phyloP scores from a whole-genome alignment of 2,888 invertebrate species.

The Epinotia brunnichana region DNA sequence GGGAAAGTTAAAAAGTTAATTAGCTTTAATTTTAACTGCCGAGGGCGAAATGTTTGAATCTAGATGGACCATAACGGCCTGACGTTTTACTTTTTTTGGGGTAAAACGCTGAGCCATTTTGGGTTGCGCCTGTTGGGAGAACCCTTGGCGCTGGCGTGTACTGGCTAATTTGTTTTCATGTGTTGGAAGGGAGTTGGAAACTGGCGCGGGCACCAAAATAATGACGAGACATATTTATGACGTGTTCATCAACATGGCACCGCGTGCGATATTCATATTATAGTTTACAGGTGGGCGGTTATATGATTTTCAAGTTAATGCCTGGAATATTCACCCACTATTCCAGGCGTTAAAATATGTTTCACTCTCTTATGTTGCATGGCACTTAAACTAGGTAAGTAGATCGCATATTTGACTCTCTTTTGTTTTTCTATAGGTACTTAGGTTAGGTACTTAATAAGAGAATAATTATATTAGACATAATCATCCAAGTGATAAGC shows the following conservation, averaged over 20 bases:
- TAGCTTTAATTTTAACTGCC: conserved; percentile 76
- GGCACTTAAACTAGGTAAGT: too few species aligned
- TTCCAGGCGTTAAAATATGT: background rate
- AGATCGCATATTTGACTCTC: too few species aligned
- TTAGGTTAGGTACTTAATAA: too few species aligned
- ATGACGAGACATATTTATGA: conserved; percentile 30
- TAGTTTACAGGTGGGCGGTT: background rate
- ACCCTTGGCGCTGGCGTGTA: conserved; percentile 27
- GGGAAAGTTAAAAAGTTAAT: conserved; percentile 75
- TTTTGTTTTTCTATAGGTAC: background rate
- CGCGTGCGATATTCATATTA: background rate
- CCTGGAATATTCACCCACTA: too few species aligned
- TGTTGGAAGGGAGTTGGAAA: conserved; percentile 21
- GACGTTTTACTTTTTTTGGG: conserved; percentile 43
- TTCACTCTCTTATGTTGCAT: background rate
- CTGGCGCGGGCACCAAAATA: conserved; percentile 19
- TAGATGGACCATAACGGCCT: conserved; percentile 56
- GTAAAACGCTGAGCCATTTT: conserved; percentile 37
- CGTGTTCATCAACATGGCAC: conserved; percentile 10
- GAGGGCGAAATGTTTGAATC: conserved; percentile 57
- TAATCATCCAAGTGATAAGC: background rate
- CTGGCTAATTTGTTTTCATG: conserved; percentile 30
- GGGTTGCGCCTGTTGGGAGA: conserved; percentile 36
- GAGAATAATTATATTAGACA: background rate
- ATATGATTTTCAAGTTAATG: background rate